These are phyloP conservation scores for Monomorium pharaonis DNA, from an alignment of 1,140 invertebrate genomes.

Conservation along the genomic window DNA sequence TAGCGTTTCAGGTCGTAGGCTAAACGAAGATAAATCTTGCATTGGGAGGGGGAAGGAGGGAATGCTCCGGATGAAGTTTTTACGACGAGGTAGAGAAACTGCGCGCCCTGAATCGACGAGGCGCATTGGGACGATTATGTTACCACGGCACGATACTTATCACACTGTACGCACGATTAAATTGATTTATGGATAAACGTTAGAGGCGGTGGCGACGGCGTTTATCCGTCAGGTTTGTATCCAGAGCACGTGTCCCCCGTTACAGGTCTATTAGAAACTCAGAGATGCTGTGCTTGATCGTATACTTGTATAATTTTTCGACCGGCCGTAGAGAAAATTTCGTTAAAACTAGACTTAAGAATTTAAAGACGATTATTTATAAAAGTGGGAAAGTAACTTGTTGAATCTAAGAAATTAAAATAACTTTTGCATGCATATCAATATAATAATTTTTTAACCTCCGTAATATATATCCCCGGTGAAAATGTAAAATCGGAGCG, in stretches of 20 bases:
- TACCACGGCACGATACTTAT: conserved; percentile 66
- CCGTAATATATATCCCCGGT: too few relatives aligned
- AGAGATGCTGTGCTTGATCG: not conserved
- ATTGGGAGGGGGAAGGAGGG: not conserved
- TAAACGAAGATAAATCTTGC: conserved; percentile 40
- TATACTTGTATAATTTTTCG: not conserved
- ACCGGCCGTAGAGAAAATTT: not conserved
- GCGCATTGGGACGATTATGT: conserved; percentile 69
- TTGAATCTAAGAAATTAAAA: not conserved
- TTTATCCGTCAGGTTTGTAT: conserved; percentile 42
- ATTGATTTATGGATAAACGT: conserved; percentile 73
- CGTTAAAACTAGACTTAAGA: not conserved
- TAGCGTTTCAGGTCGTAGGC: not conserved
- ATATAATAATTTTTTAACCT: not conserved
- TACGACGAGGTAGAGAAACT: conserved; percentile 38
- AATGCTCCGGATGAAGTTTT: conserved; percentile 33
- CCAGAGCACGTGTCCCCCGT: not conserved
- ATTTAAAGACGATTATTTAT: not conserved
- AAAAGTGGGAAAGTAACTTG: not conserved
- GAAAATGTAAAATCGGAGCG: too few relatives aligned
- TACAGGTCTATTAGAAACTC: not conserved
- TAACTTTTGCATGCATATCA: not conserved
- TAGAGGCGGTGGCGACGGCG: conserved; percentile 61
- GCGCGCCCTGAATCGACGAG: not conserved
- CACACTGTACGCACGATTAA: conserved; percentile 73